Evolutionary conservation across 2,113 vertebrate genomes (phyloP).

Genomic region (Paramisgurnus dabryanus): DNA sequence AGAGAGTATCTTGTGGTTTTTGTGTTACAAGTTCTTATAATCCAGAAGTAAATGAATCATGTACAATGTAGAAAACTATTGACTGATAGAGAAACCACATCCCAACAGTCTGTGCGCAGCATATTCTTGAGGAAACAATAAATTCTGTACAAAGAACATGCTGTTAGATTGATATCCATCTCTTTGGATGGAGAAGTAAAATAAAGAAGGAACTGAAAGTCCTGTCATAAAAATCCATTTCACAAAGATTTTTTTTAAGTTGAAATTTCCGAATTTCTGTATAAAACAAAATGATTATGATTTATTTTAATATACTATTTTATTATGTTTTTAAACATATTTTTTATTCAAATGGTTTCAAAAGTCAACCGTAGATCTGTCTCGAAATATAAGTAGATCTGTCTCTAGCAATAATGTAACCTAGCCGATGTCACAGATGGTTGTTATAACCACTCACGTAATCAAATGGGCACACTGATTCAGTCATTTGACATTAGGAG

Average conservation of each 20-base stretch:
- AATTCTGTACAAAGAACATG: neutral
- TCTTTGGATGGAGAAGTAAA: neutral
- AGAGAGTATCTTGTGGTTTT: too few species aligned
- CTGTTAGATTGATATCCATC: neutral
- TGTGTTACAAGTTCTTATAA: too few species aligned
- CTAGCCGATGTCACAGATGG: constrained; percentile 14
- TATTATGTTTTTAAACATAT: too few species aligned
- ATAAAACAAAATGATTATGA: neutral
- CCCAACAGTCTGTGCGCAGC: neutral
- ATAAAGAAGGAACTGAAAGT: neutral
- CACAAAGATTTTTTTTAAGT: neutral
- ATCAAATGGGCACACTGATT: constrained; percentile 22
- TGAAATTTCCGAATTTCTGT: neutral
- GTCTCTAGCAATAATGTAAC: neutral
- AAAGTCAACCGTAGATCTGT: neutral
- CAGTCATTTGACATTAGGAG: constrained; percentile 35
- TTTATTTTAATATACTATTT: too few species aligned
- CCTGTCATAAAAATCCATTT: neutral
- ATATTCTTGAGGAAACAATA: neutral
- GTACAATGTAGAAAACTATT: neutral
- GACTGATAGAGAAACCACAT: neutral
- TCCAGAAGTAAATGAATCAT: neutral
- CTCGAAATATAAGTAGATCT: neutral
- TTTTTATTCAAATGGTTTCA: neutral
- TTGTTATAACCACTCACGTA: constrained; percentile 4